A percentile compares a stretch with the other conserved stretches of the same genome.
Conservation (phyloP, 2,113 vertebrate genomes). For the Cynopterus brachyotis region DNA sequence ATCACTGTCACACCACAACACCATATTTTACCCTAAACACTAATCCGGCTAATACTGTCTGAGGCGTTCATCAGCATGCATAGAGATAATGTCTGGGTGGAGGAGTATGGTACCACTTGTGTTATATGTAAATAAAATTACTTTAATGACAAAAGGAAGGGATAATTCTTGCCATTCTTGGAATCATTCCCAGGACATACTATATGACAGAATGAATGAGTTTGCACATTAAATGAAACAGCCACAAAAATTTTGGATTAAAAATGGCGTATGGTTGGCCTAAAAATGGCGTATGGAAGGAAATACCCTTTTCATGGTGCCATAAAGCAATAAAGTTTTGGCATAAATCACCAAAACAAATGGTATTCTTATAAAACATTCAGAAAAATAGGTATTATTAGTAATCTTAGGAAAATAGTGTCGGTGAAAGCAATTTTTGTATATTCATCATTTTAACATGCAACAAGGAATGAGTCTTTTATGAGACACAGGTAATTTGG, state of each 20-base stretch:
- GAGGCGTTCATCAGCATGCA: background rate
- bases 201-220: background rate
- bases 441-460: conserved; percentile 36
- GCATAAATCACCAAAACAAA: conserved; percentile 48
- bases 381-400: background rate
- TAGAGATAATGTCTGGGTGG: conserved; percentile 20
- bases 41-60: conserved; percentile 52
- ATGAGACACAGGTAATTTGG: background rate
- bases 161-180: conserved; percentile 9
- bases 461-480: background rate
- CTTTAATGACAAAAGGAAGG: conserved; percentile 17
- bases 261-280: background rate
- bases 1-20: background rate
- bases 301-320: background rate
- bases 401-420: background rate
- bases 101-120: conserved; percentile 17
- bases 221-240: conserved; percentile 47
- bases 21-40: conserved; percentile 24
- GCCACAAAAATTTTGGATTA: background rate
- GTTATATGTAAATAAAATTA: conserved; percentile 67
- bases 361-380: background rate
- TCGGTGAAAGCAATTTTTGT: background rate
- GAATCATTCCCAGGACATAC: conserved; percentile 43
- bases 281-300: conserved; percentile 29
- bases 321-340: conserved; percentile 35